Base-by-base conservation (phyloP, 2,888 invertebrate genomes). In the Hypselothyrea guttata region DNA sequence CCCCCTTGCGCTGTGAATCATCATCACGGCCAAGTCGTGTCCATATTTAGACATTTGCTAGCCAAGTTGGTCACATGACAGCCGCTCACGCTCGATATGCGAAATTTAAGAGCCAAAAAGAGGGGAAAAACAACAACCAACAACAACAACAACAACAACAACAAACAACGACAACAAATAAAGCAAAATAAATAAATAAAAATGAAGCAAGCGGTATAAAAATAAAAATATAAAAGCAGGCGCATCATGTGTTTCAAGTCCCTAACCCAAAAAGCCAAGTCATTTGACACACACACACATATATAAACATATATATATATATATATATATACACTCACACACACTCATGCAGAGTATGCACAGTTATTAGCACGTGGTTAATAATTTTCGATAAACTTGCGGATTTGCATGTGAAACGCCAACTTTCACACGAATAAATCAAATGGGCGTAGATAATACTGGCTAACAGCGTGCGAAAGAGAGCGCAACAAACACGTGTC, bases 11-110 rank as follows among this genome's bases (percentile, higher is more conserved):
- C 35, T 31, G 52, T 77, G 77, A 77, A 63, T 76, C 22, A 22
- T 22, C 22, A 22, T 5, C 77, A 78, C 59, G 67, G 70, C 60
- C 61, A 56, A 58, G 57, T 64, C 55, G 59, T 64, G 65, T 48
- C 84, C 84, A 79, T 71, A 73, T 70, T 73, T 76, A 78, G 78
- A 76, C 81, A 68, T 68, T 79, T 56, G 76, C 76, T 56, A 83
- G 81, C 63, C 84, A 76, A 42, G 67, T 58, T 74, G 60, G 79
- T 78, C 78, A 78, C 81, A 78, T 78, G 78, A 78, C 75, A 22
- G 38, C 35, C 37, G 37, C 35, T 31, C 55, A 49, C 57, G 47
- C 57, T 54, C 56, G 38, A 72, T 69, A 62, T 72, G 74, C 64
- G 68, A 71, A 66, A 61, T 61, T 48, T 44, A 42, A 44, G 56